Percentiles rank a stretch among this genome's conserved stretches.
These are phyloP conservation scores for Pionites leucogaster DNA, from an alignment of 2,113 vertebrate genomes.

Conservation along the genomic window DNA sequence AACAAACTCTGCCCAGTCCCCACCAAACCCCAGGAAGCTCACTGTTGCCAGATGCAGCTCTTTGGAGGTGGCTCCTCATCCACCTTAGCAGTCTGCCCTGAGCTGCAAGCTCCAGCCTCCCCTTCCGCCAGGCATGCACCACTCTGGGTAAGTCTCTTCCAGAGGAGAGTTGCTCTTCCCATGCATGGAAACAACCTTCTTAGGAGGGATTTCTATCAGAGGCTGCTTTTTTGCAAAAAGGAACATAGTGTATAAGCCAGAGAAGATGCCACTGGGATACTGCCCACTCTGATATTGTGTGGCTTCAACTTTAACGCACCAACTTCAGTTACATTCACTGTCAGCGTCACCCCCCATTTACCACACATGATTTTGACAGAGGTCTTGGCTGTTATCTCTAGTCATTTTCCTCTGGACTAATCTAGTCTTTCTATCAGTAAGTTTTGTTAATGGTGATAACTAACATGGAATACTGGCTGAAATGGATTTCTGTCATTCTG, in stretches of 20 bases:
- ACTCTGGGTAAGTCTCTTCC: neutral
- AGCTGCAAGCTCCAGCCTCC: neutral
- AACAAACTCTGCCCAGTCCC: neutral
- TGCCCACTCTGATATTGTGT: neutral
- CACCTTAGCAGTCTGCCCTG: neutral
- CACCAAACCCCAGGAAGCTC: neutral
- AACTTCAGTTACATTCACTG: too few relatives aligned
- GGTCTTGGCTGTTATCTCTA: neutral
- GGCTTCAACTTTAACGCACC: neutral
- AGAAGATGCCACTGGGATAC: neutral
- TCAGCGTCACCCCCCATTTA: neutral
- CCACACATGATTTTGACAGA: neutral
- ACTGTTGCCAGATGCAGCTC: neutral
- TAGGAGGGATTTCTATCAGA: neutral
- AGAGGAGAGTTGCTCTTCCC: neutral
- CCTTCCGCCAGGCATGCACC: neutral
- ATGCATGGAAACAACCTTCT: neutral
- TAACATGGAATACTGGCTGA: neutral
- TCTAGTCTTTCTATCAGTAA: neutral
- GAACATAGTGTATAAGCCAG: neutral
- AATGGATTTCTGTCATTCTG: neutral
- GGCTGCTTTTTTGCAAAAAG: neutral
- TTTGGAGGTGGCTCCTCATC: neutral
- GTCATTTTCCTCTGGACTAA: neutral
- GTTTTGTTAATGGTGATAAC: slow-evolving; percentile 7